A percentile compares a stretch with the other conserved stretches of the same genome.
Conservation (phyloP, 1,140 invertebrate genomes). For the Pantala flavescens region DNA sequence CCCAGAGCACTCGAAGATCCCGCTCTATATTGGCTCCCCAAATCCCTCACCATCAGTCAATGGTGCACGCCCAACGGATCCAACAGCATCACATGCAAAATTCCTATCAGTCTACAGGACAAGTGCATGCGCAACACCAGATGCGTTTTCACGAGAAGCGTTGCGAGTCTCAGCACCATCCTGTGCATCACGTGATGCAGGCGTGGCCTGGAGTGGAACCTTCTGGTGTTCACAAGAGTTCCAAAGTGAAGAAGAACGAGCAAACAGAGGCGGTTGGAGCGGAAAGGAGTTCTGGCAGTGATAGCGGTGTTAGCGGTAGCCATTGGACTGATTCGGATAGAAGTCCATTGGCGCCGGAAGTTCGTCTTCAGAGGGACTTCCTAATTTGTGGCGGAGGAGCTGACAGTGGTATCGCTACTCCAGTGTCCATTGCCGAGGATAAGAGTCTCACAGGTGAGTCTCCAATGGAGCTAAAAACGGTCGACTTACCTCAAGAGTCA, state of each 20-base stretch:
- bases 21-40: constrained; percentile 21
- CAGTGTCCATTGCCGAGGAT: constrained; percentile 2
- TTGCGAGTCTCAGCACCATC: background rate
- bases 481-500: too few relatives aligned
- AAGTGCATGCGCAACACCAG: constrained; percentile 20
- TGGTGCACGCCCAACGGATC: constrained; percentile 15
- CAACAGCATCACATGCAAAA: constrained; percentile 13
- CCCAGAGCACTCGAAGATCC: constrained; percentile 17
- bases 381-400: constrained; percentile 13
- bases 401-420: constrained; percentile 23
- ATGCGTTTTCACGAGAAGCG: too few relatives aligned
- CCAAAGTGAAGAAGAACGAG: background rate
- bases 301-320: constrained; percentile 22
- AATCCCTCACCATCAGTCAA: constrained; percentile 12
- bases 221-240: background rate
- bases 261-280: background rate
- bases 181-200: background rate
- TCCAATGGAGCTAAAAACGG: too few relatives aligned
- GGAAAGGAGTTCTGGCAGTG: constrained; percentile 18
- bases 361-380: constrained; percentile 17
- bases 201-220: constrained; percentile 1
- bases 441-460: background rate
- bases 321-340: constrained; percentile 24
- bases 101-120: background rate
- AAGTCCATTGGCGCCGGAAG: constrained; percentile 16